Percentiles rank a stretch among this genome's conserved stretches.
These are phyloP conservation scores for Bujurquina vittata DNA, from an alignment of 2,113 vertebrate species.

Conservation along the genomic window DNA sequence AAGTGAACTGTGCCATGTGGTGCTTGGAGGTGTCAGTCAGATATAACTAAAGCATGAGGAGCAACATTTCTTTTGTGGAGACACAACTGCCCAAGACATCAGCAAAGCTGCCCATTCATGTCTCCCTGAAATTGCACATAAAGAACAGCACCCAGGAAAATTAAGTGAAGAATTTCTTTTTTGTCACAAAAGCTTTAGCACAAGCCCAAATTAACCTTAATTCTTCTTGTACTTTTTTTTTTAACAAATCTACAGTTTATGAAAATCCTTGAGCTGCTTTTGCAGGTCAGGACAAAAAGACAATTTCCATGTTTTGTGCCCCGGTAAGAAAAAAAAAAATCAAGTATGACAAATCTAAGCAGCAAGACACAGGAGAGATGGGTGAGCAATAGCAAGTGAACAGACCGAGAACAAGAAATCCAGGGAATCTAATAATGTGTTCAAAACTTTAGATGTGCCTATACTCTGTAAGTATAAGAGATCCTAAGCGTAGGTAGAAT, in stretches of 20 bases:
- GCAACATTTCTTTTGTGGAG: not conserved
- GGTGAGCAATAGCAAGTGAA: slow-evolving; percentile 7
- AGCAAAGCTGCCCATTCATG: not conserved
- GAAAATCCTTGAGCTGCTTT: not conserved
- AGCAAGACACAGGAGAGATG: not conserved
- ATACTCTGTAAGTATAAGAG: not conserved
- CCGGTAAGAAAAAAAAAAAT: not conserved
- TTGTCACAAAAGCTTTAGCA: not conserved
- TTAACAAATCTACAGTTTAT: not conserved
- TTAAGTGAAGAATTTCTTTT: not conserved
- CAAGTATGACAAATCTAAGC: not conserved
- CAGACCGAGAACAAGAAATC: not conserved
- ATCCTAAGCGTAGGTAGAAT: slow-evolving; percentile 8
- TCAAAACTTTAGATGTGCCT: not conserved
- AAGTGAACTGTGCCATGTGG: not conserved
- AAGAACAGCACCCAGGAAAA: not conserved
- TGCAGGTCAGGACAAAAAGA: slow-evolving; percentile 2
- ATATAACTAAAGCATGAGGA: not conserved
- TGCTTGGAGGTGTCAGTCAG: not conserved
- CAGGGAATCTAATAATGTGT: slow-evolving; percentile 1
- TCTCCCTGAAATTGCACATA: not conserved
- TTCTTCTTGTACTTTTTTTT: not conserved
- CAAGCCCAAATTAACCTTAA: not conserved
- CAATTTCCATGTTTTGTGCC: not conserved
- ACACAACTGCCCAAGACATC: not conserved